Base-by-base conservation (phyloP, 2,888 invertebrate species). In the Scotopteryx bipunctaria region DNA sequence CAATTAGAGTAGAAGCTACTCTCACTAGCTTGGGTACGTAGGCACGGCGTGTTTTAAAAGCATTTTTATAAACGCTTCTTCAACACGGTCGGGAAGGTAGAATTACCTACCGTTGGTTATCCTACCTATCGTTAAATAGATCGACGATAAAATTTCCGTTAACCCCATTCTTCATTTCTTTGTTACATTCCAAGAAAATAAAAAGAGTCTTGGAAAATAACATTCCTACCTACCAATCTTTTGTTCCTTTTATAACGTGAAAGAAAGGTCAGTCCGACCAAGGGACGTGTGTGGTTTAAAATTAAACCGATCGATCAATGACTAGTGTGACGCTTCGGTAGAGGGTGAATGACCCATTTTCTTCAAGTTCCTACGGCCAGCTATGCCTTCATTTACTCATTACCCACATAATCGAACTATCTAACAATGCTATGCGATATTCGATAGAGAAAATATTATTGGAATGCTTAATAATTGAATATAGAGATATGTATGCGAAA, bases 391-490 rank as follows among this genome's bases (percentile, higher is more conserved):
- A 21, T 14, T 13, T 38, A 43, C 23, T 32, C 6, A 25, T 27
- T 35, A 41, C n/a, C 33, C 41, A 51, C 19, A 37, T 44, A 44
- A 40, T 35, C 16, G 41, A 54, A 44, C 46, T 55, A 57, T 50
- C 45, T 47, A 55, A 60, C 47, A 57, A 56, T 66, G 60, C 63
- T 66, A 69, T 63, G 64, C 60, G 47, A 45, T 62, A 63, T 66
- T 58, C 67, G 66, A 65, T 59, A 66, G 65, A 73, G 61, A 72
- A 65, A 76, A 33, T 42, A 23, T 64, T 78, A 74, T 49, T 88
- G 88, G 88, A 88, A 88, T 88, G 88, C 83, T 80, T 84, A 75
- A 69, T 76, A 78, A 78, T 77, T 80, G 73, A 76, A 70, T 77
- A 74, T 56, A 80, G 69, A 83, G 82, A 84, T 86, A 85, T 86